These are phyloP conservation scores for Oncopodura yosiiana DNA, from an alignment of 1,140 invertebrate species.

Conservation along the genomic window DNA sequence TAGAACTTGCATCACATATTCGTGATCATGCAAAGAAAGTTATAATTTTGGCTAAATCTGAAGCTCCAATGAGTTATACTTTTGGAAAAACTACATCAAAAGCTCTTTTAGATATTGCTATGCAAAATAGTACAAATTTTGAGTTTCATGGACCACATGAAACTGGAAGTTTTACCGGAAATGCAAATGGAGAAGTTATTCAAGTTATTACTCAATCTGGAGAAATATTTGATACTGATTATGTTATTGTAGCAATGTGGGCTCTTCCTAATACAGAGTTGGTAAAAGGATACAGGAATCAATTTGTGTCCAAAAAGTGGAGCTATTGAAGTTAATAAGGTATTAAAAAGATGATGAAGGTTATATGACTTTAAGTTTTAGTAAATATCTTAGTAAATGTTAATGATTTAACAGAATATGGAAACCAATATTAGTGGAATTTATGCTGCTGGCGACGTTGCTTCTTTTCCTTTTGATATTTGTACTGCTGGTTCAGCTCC, in stretches of 20 bases:
- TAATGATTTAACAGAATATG: slow-evolving; percentile 49
- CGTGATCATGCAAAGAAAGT: neutral
- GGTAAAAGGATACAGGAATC: too few species aligned
- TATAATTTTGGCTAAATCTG: neutral
- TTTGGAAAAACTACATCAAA: slow-evolving; percentile 4
- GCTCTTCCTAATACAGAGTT: slow-evolving; percentile 17
- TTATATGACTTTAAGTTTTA: too few species aligned
- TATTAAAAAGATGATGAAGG: too few species aligned
- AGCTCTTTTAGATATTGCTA: too few species aligned
- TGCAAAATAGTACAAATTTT: neutral
- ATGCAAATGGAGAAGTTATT: neutral
- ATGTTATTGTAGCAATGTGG: slow-evolving; percentile 1
- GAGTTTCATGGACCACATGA: neutral
- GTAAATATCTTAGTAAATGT: neutral
- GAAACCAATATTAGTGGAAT: slow-evolving; percentile 66
- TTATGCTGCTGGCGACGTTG: slow-evolving; percentile 83
- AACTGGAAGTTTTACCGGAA: slow-evolving; percentile 1
- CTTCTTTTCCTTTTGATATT: slow-evolving; percentile 68
- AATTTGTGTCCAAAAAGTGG: too few species aligned
- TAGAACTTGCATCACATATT: slow-evolving; percentile 5
- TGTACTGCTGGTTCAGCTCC: slow-evolving; percentile 48
- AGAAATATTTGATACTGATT: neutral
- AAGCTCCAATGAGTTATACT: neutral
- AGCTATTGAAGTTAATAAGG: too few species aligned
- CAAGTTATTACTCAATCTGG: neutral